A percentile compares a stretch with the other conserved stretches of the same genome.
Evolutionary conservation across 2,888 invertebrate genomes (phyloP).

Genomic region (Aspidiotus rigidus): DNA sequence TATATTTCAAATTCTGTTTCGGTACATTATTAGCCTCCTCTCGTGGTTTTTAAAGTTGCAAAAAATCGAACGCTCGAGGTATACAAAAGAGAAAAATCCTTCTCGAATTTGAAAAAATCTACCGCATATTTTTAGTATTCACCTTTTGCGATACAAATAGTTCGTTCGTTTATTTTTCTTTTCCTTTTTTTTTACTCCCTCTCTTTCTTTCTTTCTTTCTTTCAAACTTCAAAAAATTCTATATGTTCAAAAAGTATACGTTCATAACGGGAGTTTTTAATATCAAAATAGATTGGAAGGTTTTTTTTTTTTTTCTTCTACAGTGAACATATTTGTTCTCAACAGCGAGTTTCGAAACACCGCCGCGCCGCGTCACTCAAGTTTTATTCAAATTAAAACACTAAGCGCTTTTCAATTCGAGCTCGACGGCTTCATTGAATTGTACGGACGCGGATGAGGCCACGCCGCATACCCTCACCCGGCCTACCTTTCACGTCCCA

Average conservation of each 20-base stretch:
- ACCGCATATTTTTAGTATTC: no score
- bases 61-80: no score
- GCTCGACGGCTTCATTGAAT: slow-evolving; percentile 35
- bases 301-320: neutral
- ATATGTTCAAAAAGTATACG: neutral
- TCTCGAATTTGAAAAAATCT: no score
- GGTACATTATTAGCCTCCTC: no score
- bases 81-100: no score
- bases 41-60: no score
- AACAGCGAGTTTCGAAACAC: slow-evolving; percentile 21
- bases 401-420: slow-evolving; percentile 38
- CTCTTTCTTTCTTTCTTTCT: neutral
- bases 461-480: slow-evolving; percentile 23
- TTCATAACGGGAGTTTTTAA: neutral
- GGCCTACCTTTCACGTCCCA: slow-evolving; percentile 9
- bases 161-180: no score
- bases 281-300: no score
- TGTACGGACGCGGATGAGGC: slow-evolving; percentile 25
- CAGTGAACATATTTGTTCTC: slow-evolving; percentile 31
- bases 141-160: no score
- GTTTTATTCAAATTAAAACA: slow-evolving; percentile 37
- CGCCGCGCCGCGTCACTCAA: slow-evolving; percentile 14
- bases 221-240: neutral
- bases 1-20: no score
- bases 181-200: neutral